phyloP scores from a whole-genome alignment of 2,797 vertebrate genomes.

The Carapus acus region DNA sequence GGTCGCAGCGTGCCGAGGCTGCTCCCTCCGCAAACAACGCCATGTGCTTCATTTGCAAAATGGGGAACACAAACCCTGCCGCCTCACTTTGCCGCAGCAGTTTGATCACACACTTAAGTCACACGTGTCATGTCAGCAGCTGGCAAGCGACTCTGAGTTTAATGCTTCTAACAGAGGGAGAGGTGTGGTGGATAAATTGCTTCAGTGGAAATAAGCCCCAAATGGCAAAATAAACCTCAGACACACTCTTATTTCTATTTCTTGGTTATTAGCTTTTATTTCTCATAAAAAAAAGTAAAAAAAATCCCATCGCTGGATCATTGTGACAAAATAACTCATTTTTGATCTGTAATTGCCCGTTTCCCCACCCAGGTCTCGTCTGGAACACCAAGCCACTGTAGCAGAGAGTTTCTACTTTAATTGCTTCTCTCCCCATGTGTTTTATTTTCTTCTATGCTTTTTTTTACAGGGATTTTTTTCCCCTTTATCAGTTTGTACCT shows the following conservation, averaged over 20 bases:
- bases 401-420: background rate
- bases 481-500: no score
- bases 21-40: slow-evolving; percentile 38
- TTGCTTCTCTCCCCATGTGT: background rate
- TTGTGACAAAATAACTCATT: background rate
- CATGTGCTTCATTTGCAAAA: slow-evolving; percentile 35
- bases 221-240: no score
- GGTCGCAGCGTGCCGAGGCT: slow-evolving; percentile 16
- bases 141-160: slow-evolving; percentile 12
- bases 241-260: no score
- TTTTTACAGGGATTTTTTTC: background rate
- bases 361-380: background rate
- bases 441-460: background rate
- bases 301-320: background rate
- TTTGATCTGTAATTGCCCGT: no score
- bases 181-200: no score
- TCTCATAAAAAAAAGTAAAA: no score
- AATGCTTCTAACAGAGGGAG: slow-evolving; percentile 1
- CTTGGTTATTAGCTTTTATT: no score
- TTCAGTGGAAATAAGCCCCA: no score
- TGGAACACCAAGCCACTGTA: background rate
- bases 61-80: slow-evolving; percentile 31
- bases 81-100: slow-evolving; percentile 40
- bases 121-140: slow-evolving; percentile 11
- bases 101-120: slow-evolving; percentile 43